Evolutionary conservation across 2,888 invertebrate genomes (phyloP).

Genomic region (Theristus sp.): DNA sequence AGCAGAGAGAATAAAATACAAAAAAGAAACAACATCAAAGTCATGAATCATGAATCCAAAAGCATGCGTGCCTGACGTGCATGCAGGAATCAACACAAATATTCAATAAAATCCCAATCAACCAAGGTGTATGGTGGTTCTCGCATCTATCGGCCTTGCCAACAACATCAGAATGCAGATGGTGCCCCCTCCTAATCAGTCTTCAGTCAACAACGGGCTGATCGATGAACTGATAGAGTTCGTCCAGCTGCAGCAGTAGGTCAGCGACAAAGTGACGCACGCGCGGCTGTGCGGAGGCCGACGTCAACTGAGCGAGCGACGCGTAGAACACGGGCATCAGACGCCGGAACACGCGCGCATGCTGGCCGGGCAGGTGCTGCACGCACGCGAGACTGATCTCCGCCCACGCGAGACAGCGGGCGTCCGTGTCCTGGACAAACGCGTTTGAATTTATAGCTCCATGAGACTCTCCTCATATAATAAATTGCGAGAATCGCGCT

Average conservation of each 20-base stretch:
- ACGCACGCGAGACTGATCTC: slow-evolving; percentile 67
- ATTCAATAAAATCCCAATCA: too few relatives aligned
- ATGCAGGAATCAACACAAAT: too few relatives aligned
- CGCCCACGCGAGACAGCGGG: slow-evolving; percentile 60
- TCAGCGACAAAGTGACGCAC: slow-evolving; percentile 27
- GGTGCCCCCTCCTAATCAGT: too few relatives aligned
- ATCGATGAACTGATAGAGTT: not conserved
- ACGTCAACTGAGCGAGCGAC: not conserved
- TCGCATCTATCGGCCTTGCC: too few relatives aligned
- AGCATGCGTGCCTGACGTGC: too few relatives aligned
- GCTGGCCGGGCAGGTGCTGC: slow-evolving; percentile 45
- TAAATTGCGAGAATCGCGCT: too few relatives aligned
- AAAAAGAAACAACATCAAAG: too few relatives aligned
- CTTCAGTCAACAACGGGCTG: too few relatives aligned
- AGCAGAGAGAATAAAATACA: too few relatives aligned
- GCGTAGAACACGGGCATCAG: slow-evolving; percentile 25
- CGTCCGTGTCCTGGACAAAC: slow-evolving; percentile 54
- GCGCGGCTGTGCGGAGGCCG: slow-evolving; percentile 21
- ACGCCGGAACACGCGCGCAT: slow-evolving; percentile 27
- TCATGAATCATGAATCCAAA: too few relatives aligned
- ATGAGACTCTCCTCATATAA: not conserved
- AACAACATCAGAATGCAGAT: too few relatives aligned
- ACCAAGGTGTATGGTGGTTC: too few relatives aligned
- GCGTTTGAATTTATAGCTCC: not conserved
- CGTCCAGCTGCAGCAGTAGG: slow-evolving; percentile 22